Evolutionary conservation across 2,797 vertebrate species (phyloP), one percentile per base, ranked within the genome.

Genomic region (Pteropus rufus): DNA sequence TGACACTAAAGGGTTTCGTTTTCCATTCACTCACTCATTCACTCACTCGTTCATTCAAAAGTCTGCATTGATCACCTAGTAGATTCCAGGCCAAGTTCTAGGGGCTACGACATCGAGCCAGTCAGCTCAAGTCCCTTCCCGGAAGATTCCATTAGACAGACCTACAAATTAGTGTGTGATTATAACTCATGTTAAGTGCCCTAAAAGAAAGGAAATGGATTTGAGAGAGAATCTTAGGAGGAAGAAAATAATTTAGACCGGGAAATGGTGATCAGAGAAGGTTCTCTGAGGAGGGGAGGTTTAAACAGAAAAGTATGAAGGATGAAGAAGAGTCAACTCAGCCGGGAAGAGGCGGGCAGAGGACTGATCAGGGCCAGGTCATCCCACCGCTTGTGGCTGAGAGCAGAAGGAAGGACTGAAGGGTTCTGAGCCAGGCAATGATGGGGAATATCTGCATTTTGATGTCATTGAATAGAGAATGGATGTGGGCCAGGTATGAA

Each of bases 181-280:
- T 92, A 31, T 75, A 70, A 62, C 31, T 41, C 26, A 7, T 16
- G 41, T 26, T 80, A 92, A 80, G 89, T 67, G 70, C 82, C 86
- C 69, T 31, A 46, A 46, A 75, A 93, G 91, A 94, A 80, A 91
- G 62, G 92, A 94, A 94, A 73, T 72, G 39, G 52, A 46, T 88
- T 64, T 72, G 72, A 82, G 86, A 41, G 85, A 69, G 79, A 91
- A 44, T 5, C 79, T 94, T 73, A 70, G 49, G 84, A 95, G 81
- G 84, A 58, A 93, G 84, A 93, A 69, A 67, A 82, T 96, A 41
- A 80, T 89, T 95, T 82, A 77, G 79, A 49, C 34, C 52, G 16
- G 72, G 24, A 60, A 23, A 1, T 0, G 14, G 83, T 39, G 54
- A 75, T 81, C 56, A 72, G 75, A 83, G 85, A 60, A 89, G 62